Evolutionary conservation across 2,797 vertebrate species (phyloP).

Genomic region (Brachyrhaphis roseni): DNA sequence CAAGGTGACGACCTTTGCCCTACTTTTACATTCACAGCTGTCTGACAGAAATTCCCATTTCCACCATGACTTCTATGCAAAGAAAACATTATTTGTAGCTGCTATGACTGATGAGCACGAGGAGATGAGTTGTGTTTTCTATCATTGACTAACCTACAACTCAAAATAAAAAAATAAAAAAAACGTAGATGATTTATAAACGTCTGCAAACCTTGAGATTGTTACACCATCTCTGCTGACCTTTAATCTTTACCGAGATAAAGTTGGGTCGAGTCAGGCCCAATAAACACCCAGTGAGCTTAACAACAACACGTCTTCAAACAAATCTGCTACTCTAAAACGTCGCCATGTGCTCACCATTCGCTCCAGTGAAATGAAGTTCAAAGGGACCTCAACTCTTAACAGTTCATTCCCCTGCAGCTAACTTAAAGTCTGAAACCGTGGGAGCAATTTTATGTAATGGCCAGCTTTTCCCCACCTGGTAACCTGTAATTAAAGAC

Average conservation of each 20-base stretch:
- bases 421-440: slow-evolving; percentile 62
- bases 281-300: slow-evolving; percentile 36
- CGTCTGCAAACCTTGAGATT: not conserved
- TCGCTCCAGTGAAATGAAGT: slow-evolving; percentile 19
- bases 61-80: slow-evolving; percentile 2
- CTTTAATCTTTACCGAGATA: not conserved
- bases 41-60: slow-evolving; percentile 32
- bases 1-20: not conserved
- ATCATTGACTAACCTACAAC: slow-evolving; percentile 28
- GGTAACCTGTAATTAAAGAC: slow-evolving; percentile 59
- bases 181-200: not conserved
- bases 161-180: not conserved
- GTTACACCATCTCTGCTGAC: not conserved
- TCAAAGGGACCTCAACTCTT: slow-evolving; percentile 56
- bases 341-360: slow-evolving; percentile 61
- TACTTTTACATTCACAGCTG: not conserved
- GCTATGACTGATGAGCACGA: slow-evolving; percentile 32
- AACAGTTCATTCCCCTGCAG: slow-evolving; percentile 42
- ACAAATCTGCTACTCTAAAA: slow-evolving; percentile 20
- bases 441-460: slow-evolving; percentile 64
- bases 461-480: slow-evolving; percentile 42
- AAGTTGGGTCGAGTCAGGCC: not conserved
- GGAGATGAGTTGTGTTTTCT: not conserved
- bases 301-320: slow-evolving; percentile 34
- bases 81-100: not conserved